Evolutionary conservation across 2,113 vertebrate genomes (phyloP).

Genomic region (Electrona antarctica): DNA sequence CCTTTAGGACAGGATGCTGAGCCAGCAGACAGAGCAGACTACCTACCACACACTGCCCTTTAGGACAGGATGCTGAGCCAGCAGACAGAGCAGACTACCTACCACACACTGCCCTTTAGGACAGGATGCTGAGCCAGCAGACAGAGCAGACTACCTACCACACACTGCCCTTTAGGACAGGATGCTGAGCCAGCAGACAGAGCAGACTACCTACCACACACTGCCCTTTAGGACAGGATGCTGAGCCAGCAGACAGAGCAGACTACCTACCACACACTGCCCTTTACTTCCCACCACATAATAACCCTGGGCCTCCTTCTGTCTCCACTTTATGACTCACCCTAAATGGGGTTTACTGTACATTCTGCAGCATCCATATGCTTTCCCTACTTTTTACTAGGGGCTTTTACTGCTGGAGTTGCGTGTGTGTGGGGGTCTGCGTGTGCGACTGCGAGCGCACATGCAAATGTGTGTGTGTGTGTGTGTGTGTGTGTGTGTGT

Average conservation of each 20-base stretch:
- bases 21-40: neutral
- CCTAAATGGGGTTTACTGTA: too few relatives aligned
- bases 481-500: too few relatives aligned
- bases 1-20: neutral
- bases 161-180: too few relatives aligned
- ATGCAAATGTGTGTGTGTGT: too few relatives aligned
- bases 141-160: too few relatives aligned
- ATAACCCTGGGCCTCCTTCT: neutral
- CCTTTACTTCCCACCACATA: neutral
- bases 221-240: too few relatives aligned
- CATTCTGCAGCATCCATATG: slow-evolving; percentile 7
- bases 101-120: too few relatives aligned
- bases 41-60: too few relatives aligned
- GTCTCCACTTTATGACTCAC: neutral
- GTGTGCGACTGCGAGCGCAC: too few relatives aligned
- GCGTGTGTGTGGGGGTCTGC: too few relatives aligned
- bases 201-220: too few relatives aligned
- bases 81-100: too few relatives aligned
- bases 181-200: neutral
- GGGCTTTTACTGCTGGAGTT: slow-evolving; percentile 11
- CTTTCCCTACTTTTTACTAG: neutral
- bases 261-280: neutral
- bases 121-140: neutral
- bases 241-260: neutral
- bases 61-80: neutral